Evolutionary conservation across 2,113 vertebrate species (phyloP).

Genomic region (Cavia aperea): DNA sequence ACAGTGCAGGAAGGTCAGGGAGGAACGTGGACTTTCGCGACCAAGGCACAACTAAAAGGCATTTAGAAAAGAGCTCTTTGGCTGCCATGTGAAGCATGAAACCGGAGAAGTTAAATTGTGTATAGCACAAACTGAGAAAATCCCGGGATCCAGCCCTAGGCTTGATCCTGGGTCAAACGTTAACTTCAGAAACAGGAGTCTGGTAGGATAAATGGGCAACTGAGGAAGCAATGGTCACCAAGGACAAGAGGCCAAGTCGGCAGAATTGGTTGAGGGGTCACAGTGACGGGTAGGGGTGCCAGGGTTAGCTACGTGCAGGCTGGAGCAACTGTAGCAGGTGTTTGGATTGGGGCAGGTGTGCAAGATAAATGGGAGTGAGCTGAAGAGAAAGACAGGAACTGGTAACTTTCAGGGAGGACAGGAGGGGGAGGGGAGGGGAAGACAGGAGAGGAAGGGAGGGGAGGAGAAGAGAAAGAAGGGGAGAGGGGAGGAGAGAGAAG

Average conservation of each 20-base stretch:
- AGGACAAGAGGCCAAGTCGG: accelerated
- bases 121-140: neutral
- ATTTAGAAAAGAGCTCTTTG: neutral
- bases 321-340: neutral
- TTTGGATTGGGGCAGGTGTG: neutral
- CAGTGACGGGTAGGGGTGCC: accelerated
- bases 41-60: accelerated
- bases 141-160: neutral
- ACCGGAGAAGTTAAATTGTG: neutral
- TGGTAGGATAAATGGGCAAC: too few species aligned
- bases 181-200: neutral
- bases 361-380: neutral
- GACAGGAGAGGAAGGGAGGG: too few species aligned
- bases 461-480: too few species aligned
- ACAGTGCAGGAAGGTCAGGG: accelerated
- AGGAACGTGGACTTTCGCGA: neutral
- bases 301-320: neutral
- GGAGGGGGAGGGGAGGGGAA: too few species aligned
- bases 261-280: neutral
- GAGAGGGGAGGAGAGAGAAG: too few species aligned
- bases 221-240: neutral
- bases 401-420: neutral
- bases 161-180: neutral
- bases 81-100: neutral
- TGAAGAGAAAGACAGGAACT: neutral